Evolutionary conservation across 2,888 invertebrate genomes (phyloP), one percentile per base, ranked within the genome.

Genomic region (Acanthosoma haemorrhoidale): DNA sequence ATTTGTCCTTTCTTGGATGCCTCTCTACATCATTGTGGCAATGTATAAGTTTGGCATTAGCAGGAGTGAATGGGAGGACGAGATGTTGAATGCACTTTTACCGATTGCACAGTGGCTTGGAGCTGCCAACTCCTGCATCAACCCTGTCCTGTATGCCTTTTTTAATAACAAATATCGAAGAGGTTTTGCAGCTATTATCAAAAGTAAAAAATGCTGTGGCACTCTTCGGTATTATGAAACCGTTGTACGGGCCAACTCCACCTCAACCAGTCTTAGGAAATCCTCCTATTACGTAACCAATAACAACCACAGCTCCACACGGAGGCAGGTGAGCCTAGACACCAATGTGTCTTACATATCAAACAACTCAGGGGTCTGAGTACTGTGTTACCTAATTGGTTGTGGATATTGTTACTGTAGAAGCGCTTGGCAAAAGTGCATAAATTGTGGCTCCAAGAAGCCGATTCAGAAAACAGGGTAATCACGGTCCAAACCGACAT

Each of bases 1-100:
- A n/a, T 96, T 96, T 80, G 93, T 94, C 0, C 82, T 94, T 2
- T 94, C 94, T 36, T 96, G 96, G 96, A 83, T 94, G 78, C 96
- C 96, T 0, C 83, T 96, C 38, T 96, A 96, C 81, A 87, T 89
- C 25, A 92, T 95, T 78, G 92, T 93, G 78, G 89, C 94, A 0
- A 84, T 93, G 76, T 88, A 94, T 76, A 94, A 94, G 79, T 84
- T 94, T 18, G 90, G 91, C 58, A 89, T 89, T 59, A 86, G 86
- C 9, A 84, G 90, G 39, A 85, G 88, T 73, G 84, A 86, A 61
- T 90, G 89, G 87, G 92, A 90, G 77, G 91, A 91, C 77, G 90
- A 91, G 75, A 83, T 91, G 71, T 83, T 92, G 38, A 89, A 88
- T 58, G 86, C 91, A 18, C 88, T 90, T 2, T 91, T 92, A 16